Evolutionary conservation across 1,140 invertebrate species (phyloP).

Genomic region (Hermatobates lingyangjiaoensis): DNA sequence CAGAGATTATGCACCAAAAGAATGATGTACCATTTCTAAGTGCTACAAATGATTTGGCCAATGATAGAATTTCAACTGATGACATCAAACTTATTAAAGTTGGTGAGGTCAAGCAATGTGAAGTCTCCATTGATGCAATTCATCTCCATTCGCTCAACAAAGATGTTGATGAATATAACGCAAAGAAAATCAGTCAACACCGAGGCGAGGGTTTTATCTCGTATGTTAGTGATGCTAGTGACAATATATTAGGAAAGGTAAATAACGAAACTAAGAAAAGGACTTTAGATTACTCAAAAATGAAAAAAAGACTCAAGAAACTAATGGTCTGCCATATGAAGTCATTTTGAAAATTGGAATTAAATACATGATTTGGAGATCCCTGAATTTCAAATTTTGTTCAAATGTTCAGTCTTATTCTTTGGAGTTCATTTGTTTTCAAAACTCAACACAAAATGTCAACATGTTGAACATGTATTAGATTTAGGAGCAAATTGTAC

Average conservation of each 20-base stretch:
- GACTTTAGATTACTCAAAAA: background rate
- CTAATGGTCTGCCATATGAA: background rate
- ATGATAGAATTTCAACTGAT: slow-evolving; percentile 2
- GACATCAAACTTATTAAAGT: background rate
- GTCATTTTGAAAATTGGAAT: background rate
- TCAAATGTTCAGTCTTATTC: too few relatives aligned
- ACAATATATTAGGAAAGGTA: background rate
- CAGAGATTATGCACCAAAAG: slow-evolving; percentile 14
- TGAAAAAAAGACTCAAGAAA: background rate
- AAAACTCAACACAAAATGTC: too few relatives aligned
- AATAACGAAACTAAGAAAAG: background rate
- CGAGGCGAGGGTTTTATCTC: too few relatives aligned
- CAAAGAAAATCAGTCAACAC: background rate
- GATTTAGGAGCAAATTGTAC: too few relatives aligned
- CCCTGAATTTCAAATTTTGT: too few relatives aligned
- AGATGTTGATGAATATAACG: background rate
- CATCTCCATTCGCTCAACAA: background rate
- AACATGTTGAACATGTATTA: too few relatives aligned
- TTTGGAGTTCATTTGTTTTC: too few relatives aligned
- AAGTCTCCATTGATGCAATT: background rate
- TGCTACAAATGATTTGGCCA: slow-evolving; percentile 9
- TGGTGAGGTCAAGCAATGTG: background rate
- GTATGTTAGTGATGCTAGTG: background rate
- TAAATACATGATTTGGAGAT: slow-evolving; percentile 3
- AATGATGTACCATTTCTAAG: slow-evolving; percentile 8